Percentiles rank a stretch among this genome's conserved stretches.
Conservation (phyloP, 1,140 invertebrate genomes). For the Varroa destructor region DNA sequence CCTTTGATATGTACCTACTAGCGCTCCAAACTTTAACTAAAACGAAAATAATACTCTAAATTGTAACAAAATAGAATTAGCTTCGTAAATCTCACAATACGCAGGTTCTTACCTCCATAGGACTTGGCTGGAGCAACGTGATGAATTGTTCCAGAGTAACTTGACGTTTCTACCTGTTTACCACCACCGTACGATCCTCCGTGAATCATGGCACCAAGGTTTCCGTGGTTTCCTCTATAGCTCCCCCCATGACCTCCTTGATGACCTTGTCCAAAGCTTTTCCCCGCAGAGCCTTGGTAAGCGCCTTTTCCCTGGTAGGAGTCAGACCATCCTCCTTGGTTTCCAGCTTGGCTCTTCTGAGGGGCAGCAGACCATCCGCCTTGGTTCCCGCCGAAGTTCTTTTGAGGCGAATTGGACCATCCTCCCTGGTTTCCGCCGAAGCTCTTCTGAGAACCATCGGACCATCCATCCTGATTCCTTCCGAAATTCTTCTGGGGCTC, state of each 20-base stretch:
- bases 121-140: conserved; percentile 9
- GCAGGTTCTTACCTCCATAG: not conserved
- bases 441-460: conserved; percentile 4
- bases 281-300: conserved; percentile 18
- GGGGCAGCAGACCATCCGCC: conserved; percentile 12
- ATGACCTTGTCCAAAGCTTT: conserved; percentile 17
- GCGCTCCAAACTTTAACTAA: too few relatives aligned
- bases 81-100: too few relatives aligned
- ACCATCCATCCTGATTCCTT: conserved; percentile 6
- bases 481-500: conserved; percentile 13
- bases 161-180: conserved; percentile 17
- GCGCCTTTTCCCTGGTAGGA: conserved; percentile 20
- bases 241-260: conserved; percentile 11
- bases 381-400: conserved; percentile 6
- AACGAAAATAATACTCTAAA: too few relatives aligned
- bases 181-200: conserved; percentile 19
- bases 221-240: conserved; percentile 23
- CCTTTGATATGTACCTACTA: too few relatives aligned
- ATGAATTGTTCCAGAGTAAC: conserved; percentile 21
- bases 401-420: not conserved
- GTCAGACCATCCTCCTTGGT: conserved; percentile 21
- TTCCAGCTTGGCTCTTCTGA: not conserved
- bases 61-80: too few relatives aligned
- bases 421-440: conserved; percentile 19
- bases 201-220: conserved; percentile 22